These are phyloP conservation scores for Tetraodon nigroviridis DNA, from an alignment of 2,113 vertebrate species.

Conservation along the genomic window DNA sequence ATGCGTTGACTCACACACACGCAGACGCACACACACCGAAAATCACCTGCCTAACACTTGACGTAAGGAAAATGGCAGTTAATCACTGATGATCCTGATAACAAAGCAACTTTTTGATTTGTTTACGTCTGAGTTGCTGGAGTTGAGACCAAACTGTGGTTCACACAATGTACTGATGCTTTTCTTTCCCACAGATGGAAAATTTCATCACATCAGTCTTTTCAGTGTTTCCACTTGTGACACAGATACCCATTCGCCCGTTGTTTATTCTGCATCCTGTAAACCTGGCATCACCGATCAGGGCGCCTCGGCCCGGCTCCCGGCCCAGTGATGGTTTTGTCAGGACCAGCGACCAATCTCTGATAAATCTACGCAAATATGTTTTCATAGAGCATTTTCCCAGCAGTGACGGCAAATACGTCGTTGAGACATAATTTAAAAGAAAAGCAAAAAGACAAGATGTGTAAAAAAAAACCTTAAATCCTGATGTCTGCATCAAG, in stretches of 20 bases:
- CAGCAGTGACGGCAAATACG: no score
- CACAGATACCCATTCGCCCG: slow-evolving; percentile 28
- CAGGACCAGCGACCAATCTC: no score
- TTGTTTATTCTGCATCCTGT: slow-evolving; percentile 13
- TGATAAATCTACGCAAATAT: no score
- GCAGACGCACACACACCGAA: neutral
- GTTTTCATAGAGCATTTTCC: no score
- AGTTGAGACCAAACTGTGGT: slow-evolving; percentile 54
- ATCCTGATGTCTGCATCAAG: no score
- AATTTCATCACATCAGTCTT: slow-evolving; percentile 58
- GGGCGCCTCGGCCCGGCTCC: no score
- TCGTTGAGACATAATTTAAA: no score
- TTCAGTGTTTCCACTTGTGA: slow-evolving; percentile 47
- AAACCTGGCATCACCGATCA: no score
- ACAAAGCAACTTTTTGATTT: slow-evolving; percentile 45
- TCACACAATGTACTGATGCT: slow-evolving; percentile 31
- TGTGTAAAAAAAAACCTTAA: no score
- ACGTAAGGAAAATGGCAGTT: slow-evolving; percentile 65
- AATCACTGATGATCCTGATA: slow-evolving; percentile 66
- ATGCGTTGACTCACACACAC: slow-evolving; percentile 2
- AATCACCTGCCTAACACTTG: slow-evolving; percentile 52
- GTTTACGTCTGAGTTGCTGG: slow-evolving; percentile 49
- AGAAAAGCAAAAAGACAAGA: no score
- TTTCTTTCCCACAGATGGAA: slow-evolving; percentile 61
- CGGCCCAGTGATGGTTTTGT: no score